These are phyloP conservation scores for Oopsacas minuta DNA, from an alignment of 37 sponge, comb jelly and placozoan genomes.

Conservation along the genomic window DNA sequence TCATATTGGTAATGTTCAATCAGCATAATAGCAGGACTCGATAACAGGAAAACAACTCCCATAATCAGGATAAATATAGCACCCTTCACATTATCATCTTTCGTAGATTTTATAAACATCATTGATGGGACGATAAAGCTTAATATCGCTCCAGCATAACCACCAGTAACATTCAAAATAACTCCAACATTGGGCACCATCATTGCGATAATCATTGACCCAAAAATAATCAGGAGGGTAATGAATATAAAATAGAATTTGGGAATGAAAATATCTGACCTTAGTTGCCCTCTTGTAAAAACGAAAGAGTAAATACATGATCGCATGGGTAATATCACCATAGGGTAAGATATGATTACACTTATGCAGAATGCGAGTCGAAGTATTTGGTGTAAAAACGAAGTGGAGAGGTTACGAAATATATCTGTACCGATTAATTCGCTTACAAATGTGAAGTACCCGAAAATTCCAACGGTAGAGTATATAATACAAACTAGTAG, in stretches of 20 bases:
- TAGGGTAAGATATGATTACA: background rate
- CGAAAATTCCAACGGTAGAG: background rate
- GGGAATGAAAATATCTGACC: background rate
- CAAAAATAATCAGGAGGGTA: background rate
- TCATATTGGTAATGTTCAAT: background rate
- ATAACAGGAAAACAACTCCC: background rate
- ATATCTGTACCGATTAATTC: background rate
- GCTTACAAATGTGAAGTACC: background rate
- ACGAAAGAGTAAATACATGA: background rate
- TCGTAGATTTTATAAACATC: background rate
- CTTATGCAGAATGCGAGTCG: background rate
- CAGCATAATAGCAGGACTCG: background rate
- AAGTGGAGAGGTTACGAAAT: background rate
- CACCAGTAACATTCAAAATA: slow-evolving; percentile 6
- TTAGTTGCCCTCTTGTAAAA: background rate
- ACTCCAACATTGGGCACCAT: background rate
- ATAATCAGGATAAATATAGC: background rate
- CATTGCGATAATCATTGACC: background rate
- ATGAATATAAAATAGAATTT: background rate
- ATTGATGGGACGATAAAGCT: background rate
- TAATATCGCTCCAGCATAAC: background rate
- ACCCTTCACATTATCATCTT: background rate
- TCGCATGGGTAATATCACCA: background rate
- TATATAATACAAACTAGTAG: background rate
- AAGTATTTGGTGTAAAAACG: background rate